These are phyloP conservation scores for Argya squamiceps DNA, from an alignment of 2,797 vertebrate genomes.

Conservation along the genomic window DNA sequence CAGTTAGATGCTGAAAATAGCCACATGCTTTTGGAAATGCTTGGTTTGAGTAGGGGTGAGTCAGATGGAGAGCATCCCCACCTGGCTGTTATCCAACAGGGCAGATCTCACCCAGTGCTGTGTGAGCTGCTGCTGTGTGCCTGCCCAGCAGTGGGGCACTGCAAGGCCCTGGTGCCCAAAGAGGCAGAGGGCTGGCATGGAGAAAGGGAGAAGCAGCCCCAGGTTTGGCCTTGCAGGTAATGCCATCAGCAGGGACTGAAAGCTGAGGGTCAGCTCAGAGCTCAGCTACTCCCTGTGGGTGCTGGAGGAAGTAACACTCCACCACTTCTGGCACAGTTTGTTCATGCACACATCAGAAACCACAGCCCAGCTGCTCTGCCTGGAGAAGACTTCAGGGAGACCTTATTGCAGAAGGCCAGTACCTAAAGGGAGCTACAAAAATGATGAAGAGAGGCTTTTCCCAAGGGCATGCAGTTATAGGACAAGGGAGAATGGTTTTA, in stretches of 20 bases:
- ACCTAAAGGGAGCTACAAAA: not conserved
- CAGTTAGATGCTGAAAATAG: not conserved
- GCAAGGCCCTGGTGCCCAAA: not conserved
- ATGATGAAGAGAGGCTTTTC: not conserved
- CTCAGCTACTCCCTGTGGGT: fast-evolving
- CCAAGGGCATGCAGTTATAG: not conserved
- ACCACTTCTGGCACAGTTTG: not conserved
- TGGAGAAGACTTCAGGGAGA: not conserved
- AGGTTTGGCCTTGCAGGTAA: not conserved
- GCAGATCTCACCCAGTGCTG: not conserved
- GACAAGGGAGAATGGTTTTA: not conserved
- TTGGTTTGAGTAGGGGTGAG: not conserved
- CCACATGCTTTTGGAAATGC: not conserved
- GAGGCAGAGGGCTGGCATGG: not conserved
- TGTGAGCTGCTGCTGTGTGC: not conserved
- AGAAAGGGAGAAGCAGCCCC: not conserved
- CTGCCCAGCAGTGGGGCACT: not conserved
- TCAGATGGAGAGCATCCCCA: not conserved
- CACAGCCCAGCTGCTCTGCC: not conserved
- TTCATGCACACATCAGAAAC: not conserved
- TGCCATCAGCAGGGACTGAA: not conserved
- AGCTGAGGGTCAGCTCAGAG: not conserved
- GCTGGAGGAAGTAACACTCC: not conserved
- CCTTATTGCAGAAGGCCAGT: not conserved
- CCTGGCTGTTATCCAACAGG: not conserved